A percentile compares a stretch with the other conserved stretches of the same genome.
Conservation (phyloP, 1,140 invertebrate species). For the Microplitis demolitor region DNA sequence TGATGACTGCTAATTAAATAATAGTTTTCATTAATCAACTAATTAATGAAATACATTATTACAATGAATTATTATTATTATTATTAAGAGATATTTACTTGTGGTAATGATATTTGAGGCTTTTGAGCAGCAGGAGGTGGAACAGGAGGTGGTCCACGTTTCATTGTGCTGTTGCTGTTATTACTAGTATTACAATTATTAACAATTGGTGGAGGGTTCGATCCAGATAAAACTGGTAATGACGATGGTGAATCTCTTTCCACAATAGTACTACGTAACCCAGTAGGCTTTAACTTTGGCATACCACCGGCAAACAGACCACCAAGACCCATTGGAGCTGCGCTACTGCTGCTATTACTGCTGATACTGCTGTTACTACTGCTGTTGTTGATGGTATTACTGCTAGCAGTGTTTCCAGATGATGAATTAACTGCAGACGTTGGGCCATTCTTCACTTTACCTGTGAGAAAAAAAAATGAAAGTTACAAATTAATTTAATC, state of each 20-base stretch:
- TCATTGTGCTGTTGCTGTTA: conserved; percentile 37
- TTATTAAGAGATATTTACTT: conserved; percentile 28
- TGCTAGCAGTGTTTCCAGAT: conserved; percentile 48
- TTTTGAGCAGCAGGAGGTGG: conserved; percentile 63
- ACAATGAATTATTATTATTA: too few species aligned
- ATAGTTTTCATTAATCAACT: background rate
- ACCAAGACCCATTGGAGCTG: conserved; percentile 67
- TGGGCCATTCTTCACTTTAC: conserved; percentile 52
- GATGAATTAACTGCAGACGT: conserved; percentile 39
- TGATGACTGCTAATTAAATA: background rate
- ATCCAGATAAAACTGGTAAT: background rate
- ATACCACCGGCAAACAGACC: conserved; percentile 86
- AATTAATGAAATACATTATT: background rate
- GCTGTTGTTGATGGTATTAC: conserved; percentile 55
- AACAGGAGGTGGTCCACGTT: conserved; percentile 63
- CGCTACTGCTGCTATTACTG: conserved; percentile 51
- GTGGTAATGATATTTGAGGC: conserved; percentile 49
- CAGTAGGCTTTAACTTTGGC: conserved; percentile 83
- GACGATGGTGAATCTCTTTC: conserved; percentile 40
- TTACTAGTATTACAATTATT: conserved; percentile 22
- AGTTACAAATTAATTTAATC: conserved; percentile 16
- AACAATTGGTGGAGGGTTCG: conserved; percentile 30
- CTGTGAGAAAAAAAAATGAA: conserved; percentile 40
- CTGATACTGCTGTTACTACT: conserved; percentile 49
- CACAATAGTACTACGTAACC: conserved; percentile 56